These are phyloP conservation scores for Drosophila fungiperda DNA, from an alignment of 2,888 invertebrate genomes.

Conservation along the genomic window DNA sequence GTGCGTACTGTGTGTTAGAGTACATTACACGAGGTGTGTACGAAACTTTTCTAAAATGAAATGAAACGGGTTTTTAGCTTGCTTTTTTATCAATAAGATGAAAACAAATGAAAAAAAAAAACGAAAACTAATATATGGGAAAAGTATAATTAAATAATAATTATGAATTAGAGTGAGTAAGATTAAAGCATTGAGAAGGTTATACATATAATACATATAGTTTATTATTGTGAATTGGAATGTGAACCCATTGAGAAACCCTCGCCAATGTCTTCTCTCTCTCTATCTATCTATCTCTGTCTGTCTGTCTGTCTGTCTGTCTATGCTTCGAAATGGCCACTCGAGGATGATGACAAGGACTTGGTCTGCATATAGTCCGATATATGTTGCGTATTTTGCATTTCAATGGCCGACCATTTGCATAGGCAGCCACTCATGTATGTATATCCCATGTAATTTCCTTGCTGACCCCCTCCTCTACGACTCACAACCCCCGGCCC, in stretches of 20 bases:
- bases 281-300: neutral
- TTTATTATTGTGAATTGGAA: neutral
- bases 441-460: slow-evolving; percentile 53
- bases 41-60: neutral
- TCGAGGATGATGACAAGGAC: slow-evolving; percentile 12
- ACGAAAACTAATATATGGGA: too few species aligned
- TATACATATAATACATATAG: neutral
- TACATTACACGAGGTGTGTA: neutral
- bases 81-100: neutral
- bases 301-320: neutral
- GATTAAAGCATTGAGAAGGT: neutral
- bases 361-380: slow-evolving; percentile 36
- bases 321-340: slow-evolving; percentile 50
- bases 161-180: neutral
- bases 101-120: neutral
- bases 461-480: neutral
- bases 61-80: neutral
- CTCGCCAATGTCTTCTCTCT: neutral
- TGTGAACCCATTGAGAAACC: neutral
- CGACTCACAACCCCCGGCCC: neutral
- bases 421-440: slow-evolving; percentile 56
- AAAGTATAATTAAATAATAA: neutral
- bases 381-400: slow-evolving; percentile 68
- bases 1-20: neutral
- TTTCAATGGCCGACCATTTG: slow-evolving; percentile 72